Evolutionary conservation across 2,113 vertebrate species (phyloP).

Genomic region (Nothobranchius furzeri): DNA sequence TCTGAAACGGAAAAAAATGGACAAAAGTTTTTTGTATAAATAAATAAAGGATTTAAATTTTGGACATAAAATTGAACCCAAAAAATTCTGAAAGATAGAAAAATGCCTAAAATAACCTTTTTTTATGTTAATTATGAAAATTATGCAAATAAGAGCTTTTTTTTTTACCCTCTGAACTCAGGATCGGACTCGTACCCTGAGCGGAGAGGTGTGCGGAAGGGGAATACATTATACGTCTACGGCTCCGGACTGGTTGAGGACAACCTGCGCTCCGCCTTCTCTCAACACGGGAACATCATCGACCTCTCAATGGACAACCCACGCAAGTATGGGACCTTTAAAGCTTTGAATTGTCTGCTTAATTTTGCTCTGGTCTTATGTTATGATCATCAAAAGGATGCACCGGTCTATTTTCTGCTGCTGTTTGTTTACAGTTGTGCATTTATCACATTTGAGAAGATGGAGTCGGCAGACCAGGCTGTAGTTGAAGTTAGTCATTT

Average conservation of each 20-base stretch:
- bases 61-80: no score
- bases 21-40: not conserved
- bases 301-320: slow-evolving; percentile 90
- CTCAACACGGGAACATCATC: slow-evolving; percentile 89
- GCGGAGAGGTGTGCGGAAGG: slow-evolving; percentile 84
- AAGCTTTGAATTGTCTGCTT: no score
- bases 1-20: not conserved
- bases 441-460: slow-evolving; percentile 93
- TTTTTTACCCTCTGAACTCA: slow-evolving; percentile 39
- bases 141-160: not conserved
- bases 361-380: not conserved
- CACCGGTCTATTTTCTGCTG: not conserved
- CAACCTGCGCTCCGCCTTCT: slow-evolving; percentile 84
- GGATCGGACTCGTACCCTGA: slow-evolving; percentile 90
- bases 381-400: no score
- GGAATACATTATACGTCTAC: slow-evolving; percentile 90
- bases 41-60: not conserved
- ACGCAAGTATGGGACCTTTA: slow-evolving; percentile 80
- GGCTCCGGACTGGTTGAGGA: slow-evolving; percentile 86
- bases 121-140: not conserved
- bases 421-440: slow-evolving; percentile 81
- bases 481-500: slow-evolving; percentile 83
- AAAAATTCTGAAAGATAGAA: no score
- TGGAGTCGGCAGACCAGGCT: slow-evolving; percentile 91
- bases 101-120: not conserved